Evolutionary conservation across 2,113 vertebrate species (phyloP).

Genomic region (Smithornis capensis): DNA sequence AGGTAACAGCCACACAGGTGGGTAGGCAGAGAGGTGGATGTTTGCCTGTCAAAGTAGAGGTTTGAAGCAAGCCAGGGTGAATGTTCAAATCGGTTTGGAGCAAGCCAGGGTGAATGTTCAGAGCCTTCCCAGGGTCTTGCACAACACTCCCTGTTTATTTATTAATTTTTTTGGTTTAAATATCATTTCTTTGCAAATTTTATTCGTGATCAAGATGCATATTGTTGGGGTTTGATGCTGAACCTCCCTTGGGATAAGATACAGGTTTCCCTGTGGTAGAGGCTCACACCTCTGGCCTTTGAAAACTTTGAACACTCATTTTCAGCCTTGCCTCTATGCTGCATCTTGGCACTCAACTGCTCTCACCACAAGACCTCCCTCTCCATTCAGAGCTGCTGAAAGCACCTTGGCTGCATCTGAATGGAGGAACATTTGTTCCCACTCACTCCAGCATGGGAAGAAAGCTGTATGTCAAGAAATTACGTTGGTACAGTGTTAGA

Average conservation of each 20-base stretch:
- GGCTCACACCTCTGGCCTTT: background rate
- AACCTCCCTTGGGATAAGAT: background rate
- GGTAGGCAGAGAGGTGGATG: conserved; percentile 3
- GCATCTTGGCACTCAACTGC: background rate
- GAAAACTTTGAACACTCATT: background rate
- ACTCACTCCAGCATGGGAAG: background rate
- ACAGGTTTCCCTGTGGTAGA: background rate
- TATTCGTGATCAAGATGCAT: background rate
- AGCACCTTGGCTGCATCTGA: background rate
- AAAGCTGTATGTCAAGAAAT: background rate
- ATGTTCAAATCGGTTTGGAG: conserved; percentile 14
- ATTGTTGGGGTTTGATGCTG: background rate
- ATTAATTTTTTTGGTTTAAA: background rate
- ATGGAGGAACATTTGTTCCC: background rate
- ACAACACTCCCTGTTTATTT: background rate
- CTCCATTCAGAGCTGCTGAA: background rate
- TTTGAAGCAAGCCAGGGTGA: background rate
- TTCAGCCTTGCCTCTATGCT: background rate
- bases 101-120: background rate
- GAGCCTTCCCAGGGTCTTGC: background rate
- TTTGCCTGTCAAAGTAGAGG: conserved; percentile 30
- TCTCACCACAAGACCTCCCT: background rate
- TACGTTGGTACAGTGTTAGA: accelerated
- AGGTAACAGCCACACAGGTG: background rate
- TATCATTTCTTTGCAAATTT: background rate